Conservation (phyloP, 2,888 invertebrate species). For the Agrypnus murinus region DNA sequence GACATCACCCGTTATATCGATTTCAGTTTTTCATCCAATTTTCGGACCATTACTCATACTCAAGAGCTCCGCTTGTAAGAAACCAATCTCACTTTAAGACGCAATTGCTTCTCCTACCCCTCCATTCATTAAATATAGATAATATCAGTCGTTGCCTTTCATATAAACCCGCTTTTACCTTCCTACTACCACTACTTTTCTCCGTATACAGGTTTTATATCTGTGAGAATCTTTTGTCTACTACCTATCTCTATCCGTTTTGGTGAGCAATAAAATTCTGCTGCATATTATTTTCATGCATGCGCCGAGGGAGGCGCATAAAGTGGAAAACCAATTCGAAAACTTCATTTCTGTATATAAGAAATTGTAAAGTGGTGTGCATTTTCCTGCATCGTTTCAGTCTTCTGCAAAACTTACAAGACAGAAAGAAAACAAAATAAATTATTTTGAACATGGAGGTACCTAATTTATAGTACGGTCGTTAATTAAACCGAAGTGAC, state of each 20-base stretch:
- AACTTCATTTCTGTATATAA: conserved; percentile 5
- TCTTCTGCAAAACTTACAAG: background rate
- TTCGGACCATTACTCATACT: conserved; percentile 53
- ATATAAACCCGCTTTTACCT: conserved; percentile 34
- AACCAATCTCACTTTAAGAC: conserved; percentile 53
- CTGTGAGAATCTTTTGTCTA: conserved; percentile 3
- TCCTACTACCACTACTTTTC: conserved; percentile 15
- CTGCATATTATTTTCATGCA: conserved; percentile 36
- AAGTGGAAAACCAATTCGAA: conserved; percentile 20
- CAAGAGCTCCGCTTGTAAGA: conserved; percentile 45
- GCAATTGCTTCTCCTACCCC: conserved; percentile 47
- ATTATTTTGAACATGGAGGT: background rate
- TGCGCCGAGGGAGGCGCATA: conserved; percentile 27
- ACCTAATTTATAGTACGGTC: conserved; percentile 17
- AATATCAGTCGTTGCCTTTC: conserved; percentile 33
- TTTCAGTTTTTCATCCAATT: conserved; percentile 51
- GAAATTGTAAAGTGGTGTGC: too few relatives aligned
- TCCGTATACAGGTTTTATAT: conserved; percentile 8
- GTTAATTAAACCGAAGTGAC: conserved; percentile 40
- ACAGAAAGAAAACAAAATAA: conserved; percentile 7
- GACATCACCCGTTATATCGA: conserved; percentile 40
- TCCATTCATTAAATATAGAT: conserved; percentile 53
- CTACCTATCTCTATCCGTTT: background rate
- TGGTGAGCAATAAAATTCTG: conserved; percentile 27
- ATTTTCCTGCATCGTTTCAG: too few relatives aligned